Base-by-base conservation (phyloP, 2,797 vertebrate species). In the Erethizon dorsatum region DNA sequence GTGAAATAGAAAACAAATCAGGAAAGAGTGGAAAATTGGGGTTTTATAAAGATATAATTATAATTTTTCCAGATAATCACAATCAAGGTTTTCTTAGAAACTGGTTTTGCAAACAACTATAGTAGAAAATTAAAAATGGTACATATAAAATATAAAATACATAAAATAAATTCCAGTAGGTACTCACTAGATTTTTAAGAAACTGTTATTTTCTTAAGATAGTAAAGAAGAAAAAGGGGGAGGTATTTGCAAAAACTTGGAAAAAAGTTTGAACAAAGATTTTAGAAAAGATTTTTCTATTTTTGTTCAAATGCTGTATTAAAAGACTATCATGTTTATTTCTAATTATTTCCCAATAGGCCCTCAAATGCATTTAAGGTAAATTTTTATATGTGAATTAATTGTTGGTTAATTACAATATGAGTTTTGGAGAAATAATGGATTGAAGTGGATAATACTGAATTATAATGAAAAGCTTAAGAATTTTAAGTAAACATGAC, bases 381-480 rank as follows among this genome's bases (percentile, higher is more conserved):
- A 22, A 87, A 83, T 93, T 98, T 94, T 93, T 41, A 61, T 84
- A 88, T 94, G 33, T 96, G 65, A 90, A 82, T 84, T 96, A 65
- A 75, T 96, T 90, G 41, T 94, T 90, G 41, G 47, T 90, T 94
- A 84, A 88, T 96, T 94, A 82, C 11, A 90, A 65, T 77, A 67
- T 95, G 22, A 24, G 84, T 97, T 94, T 93, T 71, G 31, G 41
- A 80, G 13, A 89, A 92, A 87, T 95, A 90, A 84, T 87, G 54
- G 31, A 65, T 94, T 87, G 69, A 31, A 90, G 87, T 96, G 69
- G 67, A 69, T 83, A 91, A 67, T 77, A 91, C 52, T 97, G 65
- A 94, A 83, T 91, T 92, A 93, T 61, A 95, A 97, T 94, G 26
- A 85, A 93, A 97, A 95, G 28, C 45, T 86, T 91, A 90, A 90